These are phyloP conservation scores for Acronicta psi DNA, from an alignment of 2,888 invertebrate genomes.

Conservation along the genomic window DNA sequence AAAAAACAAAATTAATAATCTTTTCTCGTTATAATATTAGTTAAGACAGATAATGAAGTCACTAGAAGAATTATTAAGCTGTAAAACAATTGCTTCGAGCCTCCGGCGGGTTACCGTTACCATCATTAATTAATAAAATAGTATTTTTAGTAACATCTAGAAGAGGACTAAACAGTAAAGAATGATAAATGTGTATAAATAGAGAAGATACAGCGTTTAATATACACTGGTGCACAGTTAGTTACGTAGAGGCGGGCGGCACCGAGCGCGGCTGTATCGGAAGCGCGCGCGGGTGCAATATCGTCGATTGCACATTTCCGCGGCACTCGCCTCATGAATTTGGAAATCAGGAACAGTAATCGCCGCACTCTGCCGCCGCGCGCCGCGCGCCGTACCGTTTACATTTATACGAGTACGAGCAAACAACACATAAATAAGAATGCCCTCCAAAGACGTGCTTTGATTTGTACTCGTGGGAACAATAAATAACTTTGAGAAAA, in stretches of 20 bases:
- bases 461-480: conserved; percentile 17
- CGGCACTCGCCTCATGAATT: conserved; percentile 62
- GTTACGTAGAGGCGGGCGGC: conserved; percentile 17
- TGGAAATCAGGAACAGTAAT: conserved; percentile 55
- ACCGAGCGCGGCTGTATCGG: conserved; percentile 38
- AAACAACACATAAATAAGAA: conserved; percentile 18
- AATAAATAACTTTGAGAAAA: conserved; percentile 10
- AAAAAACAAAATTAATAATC: too few species aligned
- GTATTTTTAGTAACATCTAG: conserved; percentile 9
- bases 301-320: conserved; percentile 68
- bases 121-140: too few species aligned
- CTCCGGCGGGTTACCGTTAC: too few species aligned
- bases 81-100: too few species aligned
- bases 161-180: not conserved
- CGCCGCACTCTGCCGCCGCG: conserved; percentile 21
- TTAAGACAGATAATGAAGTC: not conserved
- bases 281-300: conserved; percentile 59
- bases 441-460: conserved; percentile 13
- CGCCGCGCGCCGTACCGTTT: conserved; percentile 17
- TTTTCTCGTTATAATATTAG: too few species aligned
- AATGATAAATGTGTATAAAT: conserved; percentile 24
- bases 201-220: conserved; percentile 18
- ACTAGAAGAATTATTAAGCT: too few species aligned
- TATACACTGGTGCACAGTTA: conserved; percentile 30
- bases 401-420: conserved; percentile 22